Base-by-base conservation (phyloP, 2,113 vertebrate species). In the Neomonachus schauinslandi region DNA sequence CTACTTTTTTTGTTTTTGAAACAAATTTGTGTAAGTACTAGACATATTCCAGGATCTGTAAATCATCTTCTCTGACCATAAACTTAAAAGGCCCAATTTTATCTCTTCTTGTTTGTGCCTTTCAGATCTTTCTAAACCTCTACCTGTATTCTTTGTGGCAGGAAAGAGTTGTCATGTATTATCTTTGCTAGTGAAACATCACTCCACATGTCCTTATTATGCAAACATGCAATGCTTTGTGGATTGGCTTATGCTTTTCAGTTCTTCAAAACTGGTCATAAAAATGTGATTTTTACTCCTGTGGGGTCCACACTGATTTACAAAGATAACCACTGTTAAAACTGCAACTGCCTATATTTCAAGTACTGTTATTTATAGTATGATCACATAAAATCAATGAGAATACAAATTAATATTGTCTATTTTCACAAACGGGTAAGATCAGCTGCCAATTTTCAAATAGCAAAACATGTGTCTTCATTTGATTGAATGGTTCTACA, bases 1-100 rank as follows among this genome's bases (percentile, higher is more conserved):
- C 95, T 97, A 91, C 93, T 95, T 98, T 72, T 98, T 98, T 98
- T 98, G 95, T 97, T 98, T 98, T 95, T 97, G 97, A 98, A 98
- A 98, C 95, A 99, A 97, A 98, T 98, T 98, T 98, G 94, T 97
- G 72, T 98, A 97, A 97, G 79, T 82, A 81, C 76, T 94, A 98
- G 92, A 97, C 1, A 91, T 95, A 82, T 55, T 95, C 80, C 42
- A 80, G 31, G 71, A 63, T 93, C 93, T 89, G 31, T 89, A 97
- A 97, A 83, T 89, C 36, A 69, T 91, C 89, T 74, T 91, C 77
- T 95, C 39, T 94, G 90, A 65, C 67, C 42, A 83, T 92, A 82
- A 82, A 49, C 59, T 88, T 74, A 24, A 86, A 81, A 92, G 31
- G 18, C 0, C 55, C 79, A 74, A 74, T 67, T 95, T 98, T 97